Evolutionary conservation across 2,888 invertebrate species (phyloP).

Genomic region (Terebella lapidaria): DNA sequence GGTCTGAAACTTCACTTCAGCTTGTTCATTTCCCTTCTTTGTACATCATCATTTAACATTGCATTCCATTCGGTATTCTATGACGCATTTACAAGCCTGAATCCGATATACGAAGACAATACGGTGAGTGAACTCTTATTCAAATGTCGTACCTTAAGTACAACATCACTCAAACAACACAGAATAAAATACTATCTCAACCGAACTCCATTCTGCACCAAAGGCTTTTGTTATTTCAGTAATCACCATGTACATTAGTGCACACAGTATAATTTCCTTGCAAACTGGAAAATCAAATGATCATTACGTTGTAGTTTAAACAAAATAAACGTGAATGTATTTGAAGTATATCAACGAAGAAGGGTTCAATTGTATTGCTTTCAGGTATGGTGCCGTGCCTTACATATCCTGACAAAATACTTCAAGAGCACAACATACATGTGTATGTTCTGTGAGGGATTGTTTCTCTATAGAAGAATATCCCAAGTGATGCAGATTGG

Average conservation of each 20-base stretch:
- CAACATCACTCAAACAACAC: background rate
- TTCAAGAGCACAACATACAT: constrained; percentile 13
- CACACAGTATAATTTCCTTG: too few species aligned
- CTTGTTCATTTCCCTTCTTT: background rate
- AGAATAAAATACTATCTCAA: too few species aligned
- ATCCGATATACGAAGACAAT: background rate
- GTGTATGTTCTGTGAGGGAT: constrained; percentile 15
- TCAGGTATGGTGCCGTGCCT: background rate
- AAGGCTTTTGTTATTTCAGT: too few species aligned
- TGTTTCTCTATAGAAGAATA: constrained; percentile 14
- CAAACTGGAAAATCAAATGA: too few species aligned
- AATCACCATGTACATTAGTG: too few species aligned
- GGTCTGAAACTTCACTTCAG: background rate
- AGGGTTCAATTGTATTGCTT: background rate
- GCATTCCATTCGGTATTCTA: background rate
- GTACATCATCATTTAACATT: background rate
- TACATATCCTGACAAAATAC: constrained; percentile 6
- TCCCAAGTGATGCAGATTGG: constrained; percentile 11
- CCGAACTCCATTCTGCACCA: too few species aligned
- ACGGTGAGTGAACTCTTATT: background rate
- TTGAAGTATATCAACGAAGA: too few species aligned
- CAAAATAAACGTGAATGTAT: too few species aligned
- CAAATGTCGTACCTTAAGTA: background rate
- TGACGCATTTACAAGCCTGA: background rate
- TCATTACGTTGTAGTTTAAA: too few species aligned